A percentile compares a stretch with the other conserved stretches of the same genome.
These are phyloP conservation scores for Ylistrum balloti DNA, from an alignment of 1,140 invertebrate genomes.

Conservation along the genomic window DNA sequence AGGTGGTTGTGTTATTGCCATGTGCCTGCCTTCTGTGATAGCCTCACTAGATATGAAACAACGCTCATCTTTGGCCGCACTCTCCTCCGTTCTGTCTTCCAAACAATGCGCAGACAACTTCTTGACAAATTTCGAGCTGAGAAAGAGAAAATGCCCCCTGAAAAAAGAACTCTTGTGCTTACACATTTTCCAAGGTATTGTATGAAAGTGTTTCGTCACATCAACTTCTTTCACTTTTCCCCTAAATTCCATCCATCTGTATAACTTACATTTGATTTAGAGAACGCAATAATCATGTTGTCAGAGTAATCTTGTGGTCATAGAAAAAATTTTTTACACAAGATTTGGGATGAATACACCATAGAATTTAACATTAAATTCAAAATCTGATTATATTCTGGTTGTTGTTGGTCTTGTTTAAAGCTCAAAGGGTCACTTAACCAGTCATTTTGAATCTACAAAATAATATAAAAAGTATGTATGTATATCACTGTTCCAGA, in stretches of 20 bases:
- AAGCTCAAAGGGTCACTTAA: no score
- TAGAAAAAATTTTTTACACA: no score
- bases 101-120: slow-evolving; percentile 93
- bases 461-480: no score
- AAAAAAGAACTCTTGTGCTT: slow-evolving; percentile 88
- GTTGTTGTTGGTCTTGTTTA: no score
- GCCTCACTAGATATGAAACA: slow-evolving; percentile 93
- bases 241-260: no score
- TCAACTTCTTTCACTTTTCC: neutral
- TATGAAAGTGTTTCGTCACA: neutral
- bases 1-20: slow-evolving; percentile 98
- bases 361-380: no score
- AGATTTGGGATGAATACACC: no score
- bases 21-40: slow-evolving; percentile 97
- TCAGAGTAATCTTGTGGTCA: no score
- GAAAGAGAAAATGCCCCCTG: slow-evolving; percentile 93
- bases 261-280: no score
- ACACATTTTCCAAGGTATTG: slow-evolving; percentile 87
- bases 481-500: slow-evolving; percentile 85
- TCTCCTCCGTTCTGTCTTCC: slow-evolving; percentile 92
- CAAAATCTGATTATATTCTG: no score
- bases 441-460: no score
- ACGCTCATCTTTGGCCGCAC: slow-evolving; percentile 94
- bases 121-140: slow-evolving; percentile 95
- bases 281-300: no score